A percentile compares a stretch with the other conserved stretches of the same genome.
phyloP scores from a whole-genome alignment of 2,797 vertebrate genomes.

The Xyrichtys novacula region DNA sequence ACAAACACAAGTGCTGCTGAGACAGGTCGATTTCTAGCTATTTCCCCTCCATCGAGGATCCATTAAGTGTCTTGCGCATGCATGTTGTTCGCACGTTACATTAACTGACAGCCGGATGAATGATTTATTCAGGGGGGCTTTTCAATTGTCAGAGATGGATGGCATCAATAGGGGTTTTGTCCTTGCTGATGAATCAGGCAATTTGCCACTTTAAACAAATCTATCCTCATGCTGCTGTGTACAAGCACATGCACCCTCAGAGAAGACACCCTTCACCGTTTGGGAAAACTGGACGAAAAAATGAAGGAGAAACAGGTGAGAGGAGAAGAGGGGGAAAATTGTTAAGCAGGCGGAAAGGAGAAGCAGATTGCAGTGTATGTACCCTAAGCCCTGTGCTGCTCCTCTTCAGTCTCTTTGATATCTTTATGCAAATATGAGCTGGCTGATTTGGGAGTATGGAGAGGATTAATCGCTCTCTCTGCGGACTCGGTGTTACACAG shows the following conservation, averaged over 20 bases:
- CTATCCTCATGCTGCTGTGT: constrained; percentile 43
- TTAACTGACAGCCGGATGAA: constrained; percentile 73
- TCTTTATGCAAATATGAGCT: constrained; percentile 76
- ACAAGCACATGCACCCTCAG: constrained; percentile 23
- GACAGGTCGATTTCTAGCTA: constrained; percentile 64
- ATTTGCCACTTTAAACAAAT: constrained; percentile 76
- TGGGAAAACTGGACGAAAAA: constrained; percentile 12
- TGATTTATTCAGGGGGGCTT: constrained; percentile 76
- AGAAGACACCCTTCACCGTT: constrained; percentile 23
- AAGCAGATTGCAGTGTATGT: constrained; percentile 37
- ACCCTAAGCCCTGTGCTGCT: constrained; percentile 48
- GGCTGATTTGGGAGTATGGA: constrained; percentile 62
- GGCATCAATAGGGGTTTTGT: constrained; percentile 76
- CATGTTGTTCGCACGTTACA: constrained; percentile 69
- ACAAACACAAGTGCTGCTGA: constrained; percentile 36
- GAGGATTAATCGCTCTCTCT: constrained; percentile 70
- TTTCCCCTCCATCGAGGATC: constrained; percentile 63
- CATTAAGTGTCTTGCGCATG: constrained; percentile 73
- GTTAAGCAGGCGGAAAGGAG: constrained; percentile 34
- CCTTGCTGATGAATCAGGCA: constrained; percentile 77
- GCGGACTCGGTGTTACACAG: constrained; percentile 50
- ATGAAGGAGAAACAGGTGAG: constrained; percentile 60
- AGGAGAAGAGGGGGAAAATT: constrained; percentile 22
- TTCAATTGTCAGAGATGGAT: constrained; percentile 82
- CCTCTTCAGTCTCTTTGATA: constrained; percentile 70